These are phyloP conservation scores for Masnerella sp. DNA, from an alignment of 2,888 invertebrate species.

Conservation along the genomic window DNA sequence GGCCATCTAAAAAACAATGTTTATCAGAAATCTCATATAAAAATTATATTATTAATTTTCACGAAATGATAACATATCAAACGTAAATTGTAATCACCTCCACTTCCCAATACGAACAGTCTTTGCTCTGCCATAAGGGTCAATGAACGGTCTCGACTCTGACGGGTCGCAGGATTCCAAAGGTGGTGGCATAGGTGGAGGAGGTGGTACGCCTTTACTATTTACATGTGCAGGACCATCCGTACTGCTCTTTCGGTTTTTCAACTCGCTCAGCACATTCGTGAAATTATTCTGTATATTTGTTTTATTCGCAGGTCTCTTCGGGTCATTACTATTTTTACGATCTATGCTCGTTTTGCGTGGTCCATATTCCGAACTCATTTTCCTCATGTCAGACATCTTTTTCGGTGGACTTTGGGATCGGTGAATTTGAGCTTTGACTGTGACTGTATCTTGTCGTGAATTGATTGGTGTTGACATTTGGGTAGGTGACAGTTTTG, in stretches of 20 bases:
- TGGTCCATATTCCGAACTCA: conserved; percentile 69
- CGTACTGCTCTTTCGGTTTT: conserved; percentile 78
- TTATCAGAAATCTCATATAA: too few species aligned
- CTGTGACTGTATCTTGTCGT: conserved; percentile 73
- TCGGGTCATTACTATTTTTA: conserved; percentile 68
- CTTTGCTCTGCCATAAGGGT: conserved; percentile 95
- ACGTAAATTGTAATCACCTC: conserved; percentile 78
- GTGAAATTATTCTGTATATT: conserved; percentile 78
- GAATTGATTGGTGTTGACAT: conserved; percentile 66
- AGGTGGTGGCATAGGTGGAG: conserved; percentile 94
- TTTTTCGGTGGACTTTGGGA: conserved; percentile 76
- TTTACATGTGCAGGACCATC: conserved; percentile 70
- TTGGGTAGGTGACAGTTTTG: conserved; percentile 67
- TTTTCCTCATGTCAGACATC: conserved; percentile 69
- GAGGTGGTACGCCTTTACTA: conserved; percentile 79
- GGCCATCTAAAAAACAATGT: conserved; percentile 83
- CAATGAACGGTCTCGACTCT: conserved; percentile 89
- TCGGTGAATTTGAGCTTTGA: conserved; percentile 77
- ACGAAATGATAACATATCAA: background rate
- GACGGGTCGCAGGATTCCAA: conserved; percentile 88
- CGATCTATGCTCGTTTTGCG: conserved; percentile 72
- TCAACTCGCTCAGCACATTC: conserved; percentile 79
- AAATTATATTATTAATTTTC: too few species aligned
- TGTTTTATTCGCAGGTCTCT: conserved; percentile 69
- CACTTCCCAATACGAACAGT: conserved; percentile 97